phyloP scores from a whole-genome alignment of 2,113 vertebrate genomes.

The Alouatta palliata region DNA sequence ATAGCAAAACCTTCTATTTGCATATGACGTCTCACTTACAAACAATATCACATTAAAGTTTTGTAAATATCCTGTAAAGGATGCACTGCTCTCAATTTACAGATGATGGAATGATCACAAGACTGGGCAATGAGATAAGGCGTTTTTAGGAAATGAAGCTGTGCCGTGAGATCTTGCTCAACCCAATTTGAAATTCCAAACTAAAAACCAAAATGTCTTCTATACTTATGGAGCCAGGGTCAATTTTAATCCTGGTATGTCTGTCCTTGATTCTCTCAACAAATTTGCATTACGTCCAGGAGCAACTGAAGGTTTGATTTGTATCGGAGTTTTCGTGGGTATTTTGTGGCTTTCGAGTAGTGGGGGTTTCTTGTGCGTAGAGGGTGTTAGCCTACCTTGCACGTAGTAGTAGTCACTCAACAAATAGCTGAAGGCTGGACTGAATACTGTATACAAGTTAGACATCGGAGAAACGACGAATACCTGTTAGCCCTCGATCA shows the following conservation, averaged over 20 bases:
- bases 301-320: neutral
- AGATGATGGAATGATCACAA: neutral
- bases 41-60: neutral
- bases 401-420: neutral
- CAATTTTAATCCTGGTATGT: neutral
- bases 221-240: neutral
- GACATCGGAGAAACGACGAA: neutral
- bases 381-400: neutral
- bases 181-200: constrained; percentile 3
- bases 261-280: neutral
- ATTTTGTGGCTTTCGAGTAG: neutral
- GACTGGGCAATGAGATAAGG: neutral
- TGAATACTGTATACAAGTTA: neutral
- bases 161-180: neutral
- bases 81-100: neutral
- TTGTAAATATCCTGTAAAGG: neutral
- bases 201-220: neutral
- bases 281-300: neutral
- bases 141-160: neutral
- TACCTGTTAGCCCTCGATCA: neutral
- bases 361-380: neutral
- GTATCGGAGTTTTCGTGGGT: neutral
- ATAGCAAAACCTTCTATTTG: neutral
- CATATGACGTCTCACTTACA: neutral
- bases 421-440: neutral